Base-by-base conservation (phyloP, 2,888 invertebrate species). In the Spilarctia lutea region DNA sequence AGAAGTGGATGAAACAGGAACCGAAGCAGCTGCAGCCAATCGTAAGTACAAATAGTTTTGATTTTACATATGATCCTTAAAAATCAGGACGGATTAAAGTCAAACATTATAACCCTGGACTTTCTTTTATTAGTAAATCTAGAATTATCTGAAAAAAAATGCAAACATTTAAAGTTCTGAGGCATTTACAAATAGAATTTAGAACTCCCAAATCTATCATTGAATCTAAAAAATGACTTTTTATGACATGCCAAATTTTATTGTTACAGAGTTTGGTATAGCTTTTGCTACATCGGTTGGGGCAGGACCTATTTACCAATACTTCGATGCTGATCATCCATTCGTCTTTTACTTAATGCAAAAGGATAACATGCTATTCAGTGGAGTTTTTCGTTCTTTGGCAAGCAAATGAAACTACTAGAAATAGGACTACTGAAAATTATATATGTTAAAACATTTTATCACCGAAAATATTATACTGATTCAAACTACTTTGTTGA, bases 1-100 rank as follows among this genome's bases (percentile, higher is more conserved):
- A 85, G 98, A 98, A 88, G 97, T 98, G 0, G 97, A 98, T 88
- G 99, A 99, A 90, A 97, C 98, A 88, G 98, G 99, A 0, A 97
- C 98, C 16, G 98, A 98, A 91, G 98, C 98, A 3, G 97, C 98
- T 71, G 98, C 98, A 63, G 98, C 97, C 35, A 98, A 98, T 65
- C 1, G 69, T 39, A 39, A 69, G 39, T 52, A n/a, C 33, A 69
- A 52, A 20, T 68, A 20, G 13, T 24, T 27, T 13, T 68, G 4
- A 24, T 24, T 20, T 68, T 20, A 33, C 20, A 45, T n/a, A 24
- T 48, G 24, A 48, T 24, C 24, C 7, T 48, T 24, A 45, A 27
- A n/a, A 2, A 18, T 4, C 18, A 45, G 2, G 39, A 11, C 11
- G 39, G 48, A 20, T 18, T 48, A 48, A 20, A 48, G 48, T 48